These are phyloP conservation scores for Embiotoca jacksoni DNA, from an alignment of 2,113 vertebrate species.

Conservation along the genomic window DNA sequence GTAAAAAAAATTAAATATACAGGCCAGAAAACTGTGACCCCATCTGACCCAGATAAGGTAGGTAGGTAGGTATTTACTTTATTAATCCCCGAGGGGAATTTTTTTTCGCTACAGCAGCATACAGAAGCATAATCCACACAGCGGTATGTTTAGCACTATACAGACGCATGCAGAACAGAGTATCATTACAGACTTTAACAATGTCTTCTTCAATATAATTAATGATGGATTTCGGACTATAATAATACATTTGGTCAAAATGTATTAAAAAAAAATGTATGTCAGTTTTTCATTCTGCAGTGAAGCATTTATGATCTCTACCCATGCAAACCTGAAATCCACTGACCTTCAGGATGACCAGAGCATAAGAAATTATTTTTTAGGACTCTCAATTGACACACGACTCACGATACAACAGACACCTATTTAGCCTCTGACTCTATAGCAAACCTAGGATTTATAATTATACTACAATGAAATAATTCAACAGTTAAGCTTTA, in stretches of 20 bases:
- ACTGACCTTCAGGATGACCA: too few species aligned
- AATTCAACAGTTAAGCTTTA: background rate
- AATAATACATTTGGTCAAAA: background rate
- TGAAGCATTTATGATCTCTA: background rate
- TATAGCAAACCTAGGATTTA: too few species aligned
- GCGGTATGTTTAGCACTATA: background rate
- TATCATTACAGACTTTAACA: background rate
- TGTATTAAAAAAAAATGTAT: background rate
- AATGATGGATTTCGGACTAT: conserved; percentile 3
- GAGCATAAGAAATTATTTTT: too few species aligned
- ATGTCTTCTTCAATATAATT: background rate
- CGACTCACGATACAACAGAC: too few species aligned
- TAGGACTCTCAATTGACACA: too few species aligned
- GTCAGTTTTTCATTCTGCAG: background rate
- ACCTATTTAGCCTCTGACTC: too few species aligned
- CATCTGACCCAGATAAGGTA: conserved; percentile 18
- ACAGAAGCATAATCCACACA: background rate
- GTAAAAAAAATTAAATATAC: conserved; percentile 17
- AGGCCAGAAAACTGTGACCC: conserved; percentile 19
- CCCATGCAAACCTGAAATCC: background rate
- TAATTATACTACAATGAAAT: background rate
- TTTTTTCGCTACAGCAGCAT: too few species aligned
- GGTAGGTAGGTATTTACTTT: too few species aligned
- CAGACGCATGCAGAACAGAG: background rate
- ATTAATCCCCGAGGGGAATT: too few species aligned